Evolutionary conservation across 2,113 vertebrate genomes (phyloP).

Genomic region (Narcine bancroftii): DNA sequence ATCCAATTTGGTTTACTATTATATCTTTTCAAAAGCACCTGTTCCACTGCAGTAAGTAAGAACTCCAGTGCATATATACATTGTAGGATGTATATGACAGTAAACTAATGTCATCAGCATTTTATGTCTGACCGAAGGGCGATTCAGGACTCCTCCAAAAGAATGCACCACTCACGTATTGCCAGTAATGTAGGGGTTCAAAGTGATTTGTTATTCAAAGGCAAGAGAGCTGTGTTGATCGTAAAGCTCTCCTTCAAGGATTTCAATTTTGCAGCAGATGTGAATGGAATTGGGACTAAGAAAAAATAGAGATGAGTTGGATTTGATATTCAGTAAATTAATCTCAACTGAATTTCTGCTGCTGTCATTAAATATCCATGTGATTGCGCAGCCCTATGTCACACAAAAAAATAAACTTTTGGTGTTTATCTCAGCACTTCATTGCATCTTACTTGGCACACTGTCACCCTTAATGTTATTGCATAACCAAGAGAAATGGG

Average conservation of each 20-base stretch:
- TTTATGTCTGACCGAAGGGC: not conserved
- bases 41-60: no score
- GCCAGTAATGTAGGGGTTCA: not conserved
- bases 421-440: not conserved
- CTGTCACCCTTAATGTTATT: slow-evolving; percentile 20
- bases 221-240: not conserved
- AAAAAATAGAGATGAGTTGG: not conserved
- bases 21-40: no score
- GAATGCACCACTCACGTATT: not conserved
- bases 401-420: not conserved
- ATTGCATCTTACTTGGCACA: not conserved
- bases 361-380: not conserved
- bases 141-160: not conserved
- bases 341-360: not conserved
- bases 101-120: no score
- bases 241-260: not conserved
- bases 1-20: no score
- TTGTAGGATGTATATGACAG: no score
- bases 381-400: not conserved
- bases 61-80: no score
- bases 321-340: not conserved
- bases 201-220: not conserved
- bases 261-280: not conserved
- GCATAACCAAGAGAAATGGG: not conserved
- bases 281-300: not conserved